phyloP scores from a whole-genome alignment of 2,888 invertebrate species.

The Epsilonema sp. region DNA sequence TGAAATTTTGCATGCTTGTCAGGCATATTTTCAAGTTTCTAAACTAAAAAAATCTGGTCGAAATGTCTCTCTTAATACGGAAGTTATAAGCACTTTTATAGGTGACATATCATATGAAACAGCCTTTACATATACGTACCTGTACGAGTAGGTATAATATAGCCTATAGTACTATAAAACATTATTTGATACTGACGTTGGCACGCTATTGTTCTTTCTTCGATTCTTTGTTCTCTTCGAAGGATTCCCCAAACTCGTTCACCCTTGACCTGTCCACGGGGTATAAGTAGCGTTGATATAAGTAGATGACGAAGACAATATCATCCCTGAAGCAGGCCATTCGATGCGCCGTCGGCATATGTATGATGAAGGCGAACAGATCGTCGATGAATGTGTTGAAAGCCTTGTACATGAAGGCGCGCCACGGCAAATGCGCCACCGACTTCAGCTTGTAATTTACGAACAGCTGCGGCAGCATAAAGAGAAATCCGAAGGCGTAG shows the following conservation, averaged over 20 bases:
- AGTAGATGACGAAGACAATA: slow-evolving; percentile 34
- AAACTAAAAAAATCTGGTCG: no score
- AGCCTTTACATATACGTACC: no score
- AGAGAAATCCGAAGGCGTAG: slow-evolving; percentile 92
- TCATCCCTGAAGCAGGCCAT: slow-evolving; percentile 82
- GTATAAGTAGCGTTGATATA: slow-evolving; percentile 43
- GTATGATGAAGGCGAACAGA: slow-evolving; percentile 62
- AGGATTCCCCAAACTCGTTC: slow-evolving; percentile 42
- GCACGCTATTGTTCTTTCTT: not conserved
- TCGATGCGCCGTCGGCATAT: slow-evolving; percentile 90
- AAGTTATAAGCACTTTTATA: no score
- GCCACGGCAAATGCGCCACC: slow-evolving; percentile 91
- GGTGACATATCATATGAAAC: no score
- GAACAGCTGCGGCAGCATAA: slow-evolving; percentile 94
- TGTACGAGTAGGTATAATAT: no score
- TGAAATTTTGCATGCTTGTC: no score
- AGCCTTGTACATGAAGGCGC: slow-evolving; percentile 46
- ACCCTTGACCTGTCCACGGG: slow-evolving; percentile 71
- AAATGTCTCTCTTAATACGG: no score
- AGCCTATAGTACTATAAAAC: no score
- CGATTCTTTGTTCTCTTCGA: not conserved
- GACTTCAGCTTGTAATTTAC: slow-evolving; percentile 91
- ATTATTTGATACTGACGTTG: no score
- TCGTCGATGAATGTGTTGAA: slow-evolving; percentile 37
- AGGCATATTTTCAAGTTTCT: no score